Base-by-base conservation (phyloP, 2,113 vertebrate genomes). In the Acrocephalus arundinaceus region DNA sequence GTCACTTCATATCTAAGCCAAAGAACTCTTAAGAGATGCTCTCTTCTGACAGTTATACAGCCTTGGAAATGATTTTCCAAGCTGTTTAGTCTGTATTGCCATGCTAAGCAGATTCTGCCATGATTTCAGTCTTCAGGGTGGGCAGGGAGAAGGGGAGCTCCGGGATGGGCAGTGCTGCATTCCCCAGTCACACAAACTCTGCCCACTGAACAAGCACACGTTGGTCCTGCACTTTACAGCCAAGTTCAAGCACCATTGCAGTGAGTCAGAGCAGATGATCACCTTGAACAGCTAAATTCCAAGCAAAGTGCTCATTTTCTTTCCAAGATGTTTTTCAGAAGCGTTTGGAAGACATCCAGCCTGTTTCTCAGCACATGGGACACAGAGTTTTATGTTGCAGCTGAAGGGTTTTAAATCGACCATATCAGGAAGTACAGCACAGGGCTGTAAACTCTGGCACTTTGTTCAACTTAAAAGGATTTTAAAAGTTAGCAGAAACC, bases 271-370 rank as follows among this genome's bases (percentile, higher is more conserved):
- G 85, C 63, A 90, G 72, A 92, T 6, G 16, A 90, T 62, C 82
- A 86, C 89, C 91, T 93, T 78, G 70, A 94, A 72, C 61, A 65
- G 68, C 70, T 75, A 11, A 86, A 78, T 68, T 72, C 78, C 79
- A 86, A 84, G 65, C 48, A 65, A 93, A 93, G 33, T 0, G 3
- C 52, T 95, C 22, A 8, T 59, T 94, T 70, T 58, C 27, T 85
- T 90, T 59, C 89, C 73, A 65, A 86, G 79, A 86, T 74, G 59
- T 61, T 96, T 91, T 94, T 48, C 79, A 71, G 67, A 67, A 85
- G 27, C 25, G 49, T 62, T 35, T 95, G 93, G 85, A 87, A 91
- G 59, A 48, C 48, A 30, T 45, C 72, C 83, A 88, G 65, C 3
- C 65, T 58, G 51, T 31, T 90, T 45, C 51, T 73, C 37, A 85